Conservation (phyloP, 2,797 vertebrate genomes). For the Corythornis leucogaster region DNA sequence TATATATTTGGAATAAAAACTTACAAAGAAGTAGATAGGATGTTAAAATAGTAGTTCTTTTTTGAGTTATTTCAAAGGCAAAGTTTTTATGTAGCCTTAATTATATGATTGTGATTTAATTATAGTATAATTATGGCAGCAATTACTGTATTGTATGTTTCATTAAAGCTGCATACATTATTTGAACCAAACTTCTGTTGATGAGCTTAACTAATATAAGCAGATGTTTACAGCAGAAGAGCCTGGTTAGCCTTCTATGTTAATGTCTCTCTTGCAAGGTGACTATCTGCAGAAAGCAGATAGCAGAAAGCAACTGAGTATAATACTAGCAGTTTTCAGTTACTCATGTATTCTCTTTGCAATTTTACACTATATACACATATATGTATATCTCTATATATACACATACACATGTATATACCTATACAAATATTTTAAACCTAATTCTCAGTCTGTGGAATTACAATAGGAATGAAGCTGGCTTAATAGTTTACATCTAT, state of each 20-base stretch:
- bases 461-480: not conserved
- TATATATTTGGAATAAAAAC: not conserved
- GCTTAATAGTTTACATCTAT: not conserved
- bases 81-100: conserved; percentile 62
- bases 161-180: conserved; percentile 72
- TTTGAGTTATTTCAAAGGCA: conserved; percentile 60
- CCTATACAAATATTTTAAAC: not conserved
- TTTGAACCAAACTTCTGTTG: conserved; percentile 63
- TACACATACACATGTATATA: not conserved
- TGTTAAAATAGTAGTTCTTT: not conserved
- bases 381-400: not conserved
- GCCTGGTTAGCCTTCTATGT: conserved; percentile 15
- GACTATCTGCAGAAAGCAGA: conserved; percentile 24
- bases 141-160: conserved; percentile 71
- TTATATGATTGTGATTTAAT: conserved; percentile 69
- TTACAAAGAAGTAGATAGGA: not conserved
- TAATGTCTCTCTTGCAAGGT: conserved; percentile 47
- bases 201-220: conserved; percentile 70
- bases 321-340: not conserved
- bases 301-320: not conserved
- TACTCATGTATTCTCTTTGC: not conserved
- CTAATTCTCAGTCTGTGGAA: not conserved
- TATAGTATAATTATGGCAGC: conserved; percentile 64
- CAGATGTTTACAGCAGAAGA: conserved; percentile 66
- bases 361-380: not conserved